Evolutionary conservation across 2,113 vertebrate genomes (phyloP), one percentile per base, ranked within the genome.

Genomic region (Lepus europaeus): DNA sequence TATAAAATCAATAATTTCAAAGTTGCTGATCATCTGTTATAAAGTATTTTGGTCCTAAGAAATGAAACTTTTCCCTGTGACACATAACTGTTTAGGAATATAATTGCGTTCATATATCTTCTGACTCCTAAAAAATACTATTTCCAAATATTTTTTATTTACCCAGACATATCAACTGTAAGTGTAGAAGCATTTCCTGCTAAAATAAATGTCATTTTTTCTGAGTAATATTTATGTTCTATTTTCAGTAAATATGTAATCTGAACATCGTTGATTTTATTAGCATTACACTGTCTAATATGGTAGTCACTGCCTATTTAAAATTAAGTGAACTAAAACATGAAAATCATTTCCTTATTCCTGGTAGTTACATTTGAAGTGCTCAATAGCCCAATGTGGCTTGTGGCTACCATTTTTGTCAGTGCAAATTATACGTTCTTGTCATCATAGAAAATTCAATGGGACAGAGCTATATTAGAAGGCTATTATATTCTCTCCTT

Each of bases 161-260:
- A 80, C 16, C 27, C 51, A 89, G 53, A 88, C 49, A 76, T 87
- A 68, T 64, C 25, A 94, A 23, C 6, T 85, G 5, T 11, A 81
- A 86, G 25, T 83, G 27, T 82, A 82, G 51, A 86, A 25, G 27
- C 29, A 73, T 87, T 94, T 82, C 9, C 39, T 93, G 6, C 89
- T 96, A 72, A 96, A 93, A 45, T 63, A 53, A 76, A 59, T 90
- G 31, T 36, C n/a, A 88, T 69, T 88, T 82, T 68, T 74, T 33
- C 39, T 64, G 39, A 87, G 6, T 33, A 36, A 69, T 79, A 69
- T 64, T 94, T 16, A 72, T 68, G 89, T 61, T 86, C 23, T 63
- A 36, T 33, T 78, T 86, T 95, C 33, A 39, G 49, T 74, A 95
- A 91, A 92, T 89, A 25, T 64, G 51, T 83, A 81, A 83, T 93